A percentile compares a stretch with the other conserved stretches of the same genome.
Conservation (phyloP, 1,140 invertebrate species). For the Liolophura sinensis region DNA sequence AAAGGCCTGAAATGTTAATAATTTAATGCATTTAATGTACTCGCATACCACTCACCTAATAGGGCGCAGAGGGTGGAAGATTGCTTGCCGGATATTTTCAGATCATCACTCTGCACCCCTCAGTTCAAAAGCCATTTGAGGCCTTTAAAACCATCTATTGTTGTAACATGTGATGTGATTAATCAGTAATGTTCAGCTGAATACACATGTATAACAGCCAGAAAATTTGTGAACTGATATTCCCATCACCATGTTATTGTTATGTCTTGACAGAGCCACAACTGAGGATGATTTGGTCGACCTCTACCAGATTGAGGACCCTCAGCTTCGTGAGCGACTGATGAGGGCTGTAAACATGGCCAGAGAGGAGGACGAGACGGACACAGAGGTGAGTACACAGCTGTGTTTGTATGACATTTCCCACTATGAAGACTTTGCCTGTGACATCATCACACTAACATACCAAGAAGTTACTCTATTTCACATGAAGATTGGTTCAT, state of each 20-base stretch:
- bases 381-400: conserved; percentile 30
- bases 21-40: not conserved
- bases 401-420: not conserved
- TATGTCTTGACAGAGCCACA: conserved; percentile 25
- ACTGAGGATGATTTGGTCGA: conserved; percentile 38
- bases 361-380: conserved; percentile 39
- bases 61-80: too few species aligned
- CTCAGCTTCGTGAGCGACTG: conserved; percentile 25
- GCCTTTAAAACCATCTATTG: too few species aligned
- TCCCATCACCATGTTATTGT: not conserved
- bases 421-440: not conserved
- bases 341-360: conserved; percentile 37
- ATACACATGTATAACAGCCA: not conserved
- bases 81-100: too few species aligned
- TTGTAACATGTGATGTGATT: too few species aligned
- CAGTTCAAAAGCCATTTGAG: too few species aligned
- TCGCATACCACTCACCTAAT: not conserved
- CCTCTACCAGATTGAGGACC: conserved; percentile 36
- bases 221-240: not conserved
- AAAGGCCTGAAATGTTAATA: conserved; percentile 10
- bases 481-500: too few species aligned
- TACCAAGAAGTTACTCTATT: not conserved
- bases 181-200: not conserved
- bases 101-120: too few species aligned
- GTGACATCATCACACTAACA: not conserved